phyloP scores from a whole-genome alignment of 2,113 vertebrate species.

The Phycodurus eques region DNA sequence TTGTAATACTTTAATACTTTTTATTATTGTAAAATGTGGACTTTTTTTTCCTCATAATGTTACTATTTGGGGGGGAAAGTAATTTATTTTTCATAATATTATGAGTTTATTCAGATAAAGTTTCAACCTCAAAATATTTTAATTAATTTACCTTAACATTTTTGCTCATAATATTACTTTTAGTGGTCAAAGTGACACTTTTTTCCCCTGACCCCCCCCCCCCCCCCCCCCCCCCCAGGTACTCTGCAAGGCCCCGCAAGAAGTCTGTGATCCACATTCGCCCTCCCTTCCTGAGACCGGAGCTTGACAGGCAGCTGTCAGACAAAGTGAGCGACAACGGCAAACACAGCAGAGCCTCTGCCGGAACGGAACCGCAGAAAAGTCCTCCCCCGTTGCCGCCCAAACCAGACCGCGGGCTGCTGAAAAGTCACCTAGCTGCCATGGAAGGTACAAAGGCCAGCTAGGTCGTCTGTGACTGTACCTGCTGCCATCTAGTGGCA shows the following conservation, averaged over 20 bases:
- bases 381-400: conserved; percentile 82
- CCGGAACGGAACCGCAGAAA: conserved; percentile 77
- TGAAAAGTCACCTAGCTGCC: conserved; percentile 76
- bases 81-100: not conserved
- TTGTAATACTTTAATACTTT: not conserved
- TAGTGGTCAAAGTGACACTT: too few species aligned
- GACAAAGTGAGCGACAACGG: conserved; percentile 87
- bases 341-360: conserved; percentile 79
- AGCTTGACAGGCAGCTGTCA: conserved; percentile 77
- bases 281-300: conserved; percentile 87
- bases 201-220: too few species aligned
- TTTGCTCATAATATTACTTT: too few species aligned
- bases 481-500: too few species aligned
- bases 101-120: not conserved
- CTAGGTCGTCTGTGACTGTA: too few species aligned
- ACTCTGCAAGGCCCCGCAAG: conserved; percentile 77
- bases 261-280: conserved; percentile 74
- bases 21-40: too few species aligned
- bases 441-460: conserved; percentile 75
- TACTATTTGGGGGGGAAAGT: not conserved
- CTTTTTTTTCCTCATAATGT: not conserved
- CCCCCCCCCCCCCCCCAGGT: conserved; percentile 64
- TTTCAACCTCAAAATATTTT: not conserved
- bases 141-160: too few species aligned
- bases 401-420: conserved; percentile 81